Conservation (phyloP, 2,113 vertebrate genomes). For the Amphiprion percula region DNA sequence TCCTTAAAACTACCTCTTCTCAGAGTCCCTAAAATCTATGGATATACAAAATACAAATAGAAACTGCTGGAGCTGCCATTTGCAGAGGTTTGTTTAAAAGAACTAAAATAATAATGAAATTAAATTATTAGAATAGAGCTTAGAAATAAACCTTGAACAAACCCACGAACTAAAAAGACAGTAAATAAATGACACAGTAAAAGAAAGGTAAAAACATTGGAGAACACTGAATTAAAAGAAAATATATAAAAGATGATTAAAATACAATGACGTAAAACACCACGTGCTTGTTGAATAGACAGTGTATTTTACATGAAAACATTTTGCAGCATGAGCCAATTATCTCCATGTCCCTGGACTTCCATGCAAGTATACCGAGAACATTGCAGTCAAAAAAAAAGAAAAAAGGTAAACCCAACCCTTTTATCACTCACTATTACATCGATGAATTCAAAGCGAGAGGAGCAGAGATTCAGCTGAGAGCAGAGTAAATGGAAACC, state of each 20-base stretch:
- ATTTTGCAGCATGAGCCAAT: not conserved
- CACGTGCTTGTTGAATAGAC: not conserved
- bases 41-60: too few relatives aligned
- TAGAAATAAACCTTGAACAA: too few relatives aligned
- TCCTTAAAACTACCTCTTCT: too few relatives aligned
- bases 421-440: conserved; percentile 41
- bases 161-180: not conserved
- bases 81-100: too few relatives aligned
- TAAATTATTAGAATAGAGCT: not conserved
- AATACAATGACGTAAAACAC: not conserved
- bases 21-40: too few relatives aligned
- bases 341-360: not conserved
- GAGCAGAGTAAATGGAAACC: conserved; percentile 65
- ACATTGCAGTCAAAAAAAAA: not conserved
- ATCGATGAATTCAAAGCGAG: conserved; percentile 29
- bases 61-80: too few relatives aligned
- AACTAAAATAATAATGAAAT: not conserved
- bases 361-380: conserved; percentile 1
- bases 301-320: not conserved
- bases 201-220: too few relatives aligned
- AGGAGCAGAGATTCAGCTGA: conserved; percentile 31
- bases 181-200: not conserved
- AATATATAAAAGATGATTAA: too few relatives aligned
- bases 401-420: not conserved
- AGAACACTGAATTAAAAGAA: too few relatives aligned